These are phyloP conservation scores for Gila orcuttii DNA, from an alignment of 2,113 vertebrate genomes.

Conservation along the genomic window DNA sequence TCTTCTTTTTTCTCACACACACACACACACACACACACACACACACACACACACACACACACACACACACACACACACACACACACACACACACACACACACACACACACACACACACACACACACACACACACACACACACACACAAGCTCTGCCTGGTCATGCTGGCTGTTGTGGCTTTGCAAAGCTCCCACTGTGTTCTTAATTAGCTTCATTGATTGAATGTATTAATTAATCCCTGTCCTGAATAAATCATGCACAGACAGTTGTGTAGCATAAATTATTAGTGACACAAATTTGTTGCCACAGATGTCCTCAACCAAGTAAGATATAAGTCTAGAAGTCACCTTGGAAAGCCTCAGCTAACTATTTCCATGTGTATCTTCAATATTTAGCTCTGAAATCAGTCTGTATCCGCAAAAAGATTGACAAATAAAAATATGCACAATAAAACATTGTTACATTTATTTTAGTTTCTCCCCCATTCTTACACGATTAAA, in stretches of 20 bases:
- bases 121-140: conserved; percentile 7
- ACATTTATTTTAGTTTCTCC: not conserved
- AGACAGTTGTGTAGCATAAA: conserved; percentile 51
- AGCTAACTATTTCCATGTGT: not conserved
- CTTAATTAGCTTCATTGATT: conserved; percentile 64
- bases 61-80: not conserved
- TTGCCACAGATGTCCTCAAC: conserved; percentile 35
- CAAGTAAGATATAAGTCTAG: conserved; percentile 7
- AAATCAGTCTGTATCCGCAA: conserved; percentile 5
- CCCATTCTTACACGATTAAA: not conserved
- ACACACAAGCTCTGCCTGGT: conserved; percentile 36
- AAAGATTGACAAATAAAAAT: not conserved
- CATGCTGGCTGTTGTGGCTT: conserved; percentile 46
- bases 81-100: conserved; percentile 9
- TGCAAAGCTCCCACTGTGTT: conserved; percentile 56
- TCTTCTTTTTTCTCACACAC: not conserved
- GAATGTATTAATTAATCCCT: conserved; percentile 60
- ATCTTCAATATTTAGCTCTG: not conserved
- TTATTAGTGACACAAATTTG: conserved; percentile 50
- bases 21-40: not conserved
- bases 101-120: not conserved
- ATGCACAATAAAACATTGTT: not conserved
- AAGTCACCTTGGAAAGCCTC: conserved; percentile 46
- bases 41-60: conserved; percentile 1
- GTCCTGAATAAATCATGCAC: conserved; percentile 61